These are phyloP conservation scores for Agapostemon virescens DNA, from an alignment of 2,888 invertebrate genomes.

Conservation along the genomic window DNA sequence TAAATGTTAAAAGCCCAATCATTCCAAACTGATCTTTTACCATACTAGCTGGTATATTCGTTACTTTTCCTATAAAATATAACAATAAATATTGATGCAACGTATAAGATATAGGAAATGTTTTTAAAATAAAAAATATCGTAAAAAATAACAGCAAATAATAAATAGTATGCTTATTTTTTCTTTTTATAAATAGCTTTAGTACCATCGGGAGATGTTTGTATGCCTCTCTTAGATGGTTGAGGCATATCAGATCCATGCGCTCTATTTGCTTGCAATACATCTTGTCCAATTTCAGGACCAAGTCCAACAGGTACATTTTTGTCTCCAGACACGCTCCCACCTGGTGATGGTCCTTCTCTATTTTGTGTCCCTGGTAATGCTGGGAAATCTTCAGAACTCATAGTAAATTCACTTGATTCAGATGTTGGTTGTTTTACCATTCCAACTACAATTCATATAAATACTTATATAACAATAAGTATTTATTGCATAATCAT, in stretches of 20 bases:
- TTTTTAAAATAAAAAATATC: neutral
- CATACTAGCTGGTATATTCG: constrained; percentile 99
- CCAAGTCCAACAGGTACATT: constrained; percentile 80
- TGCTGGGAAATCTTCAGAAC: constrained; percentile 99
- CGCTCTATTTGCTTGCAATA: constrained; percentile 78
- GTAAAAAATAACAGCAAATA: neutral
- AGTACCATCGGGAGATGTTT: constrained; percentile 95
- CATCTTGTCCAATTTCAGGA: constrained; percentile 79
- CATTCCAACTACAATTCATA: constrained; percentile 88
- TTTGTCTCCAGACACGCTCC: constrained; percentile 80
- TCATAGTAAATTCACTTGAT: constrained; percentile 97
- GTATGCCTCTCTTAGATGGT: constrained; percentile 90
- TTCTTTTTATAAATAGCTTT: neutral
- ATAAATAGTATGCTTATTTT: neutral
- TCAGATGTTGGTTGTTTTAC: constrained; percentile 96
- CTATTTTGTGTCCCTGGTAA: constrained; percentile 94
- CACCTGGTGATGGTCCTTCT: constrained; percentile 86
- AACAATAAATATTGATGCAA: constrained; percentile 10
- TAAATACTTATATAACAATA: constrained; percentile 15
- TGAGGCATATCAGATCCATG: constrained; percentile 78
- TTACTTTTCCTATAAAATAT: constrained; percentile 89
- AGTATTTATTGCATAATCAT: constrained; percentile 9
- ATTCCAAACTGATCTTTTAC: constrained; percentile 99
- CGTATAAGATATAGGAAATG: constrained; percentile 18
- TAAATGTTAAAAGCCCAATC: constrained; percentile 98